phyloP scores from a whole-genome alignment of 1,140 invertebrate species.

The Microplitis mediator region DNA sequence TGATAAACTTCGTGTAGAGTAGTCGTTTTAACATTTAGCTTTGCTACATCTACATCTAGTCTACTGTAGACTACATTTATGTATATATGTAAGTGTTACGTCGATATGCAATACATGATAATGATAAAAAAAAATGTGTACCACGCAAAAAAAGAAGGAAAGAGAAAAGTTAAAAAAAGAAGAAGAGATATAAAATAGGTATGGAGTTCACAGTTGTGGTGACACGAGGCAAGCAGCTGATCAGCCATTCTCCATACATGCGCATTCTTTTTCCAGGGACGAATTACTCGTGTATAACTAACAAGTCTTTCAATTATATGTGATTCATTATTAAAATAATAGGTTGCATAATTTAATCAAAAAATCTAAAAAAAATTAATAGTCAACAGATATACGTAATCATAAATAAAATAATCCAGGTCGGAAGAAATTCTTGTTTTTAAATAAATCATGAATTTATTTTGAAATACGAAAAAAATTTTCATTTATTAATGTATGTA shows the following conservation, averaged over 20 bases:
- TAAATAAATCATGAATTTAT: too few relatives aligned
- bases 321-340: conserved; percentile 5
- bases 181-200: too few relatives aligned
- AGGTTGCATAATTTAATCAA: not conserved
- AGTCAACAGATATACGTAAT: not conserved
- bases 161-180: not conserved
- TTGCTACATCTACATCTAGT: too few relatives aligned
- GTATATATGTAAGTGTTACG: too few relatives aligned
- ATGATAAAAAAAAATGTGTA: not conserved
- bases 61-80: too few relatives aligned
- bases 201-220: not conserved
- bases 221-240: not conserved
- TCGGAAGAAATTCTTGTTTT: too few relatives aligned
- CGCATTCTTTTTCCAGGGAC: conserved; percentile 17
- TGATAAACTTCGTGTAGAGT: too few relatives aligned
- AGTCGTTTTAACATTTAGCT: too few relatives aligned
- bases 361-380: not conserved
- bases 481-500: too few relatives aligned
- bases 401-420: not conserved
- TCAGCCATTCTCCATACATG: conserved; percentile 1
- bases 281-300: conserved; percentile 9
- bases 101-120: too few relatives aligned
- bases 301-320: conserved; percentile 6
- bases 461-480: too few relatives aligned
- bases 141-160: not conserved